Evolutionary conservation across 2,797 vertebrate species (phyloP), one percentile per base, ranked within the genome.

Genomic region (Thaleichthys pacificus): DNA sequence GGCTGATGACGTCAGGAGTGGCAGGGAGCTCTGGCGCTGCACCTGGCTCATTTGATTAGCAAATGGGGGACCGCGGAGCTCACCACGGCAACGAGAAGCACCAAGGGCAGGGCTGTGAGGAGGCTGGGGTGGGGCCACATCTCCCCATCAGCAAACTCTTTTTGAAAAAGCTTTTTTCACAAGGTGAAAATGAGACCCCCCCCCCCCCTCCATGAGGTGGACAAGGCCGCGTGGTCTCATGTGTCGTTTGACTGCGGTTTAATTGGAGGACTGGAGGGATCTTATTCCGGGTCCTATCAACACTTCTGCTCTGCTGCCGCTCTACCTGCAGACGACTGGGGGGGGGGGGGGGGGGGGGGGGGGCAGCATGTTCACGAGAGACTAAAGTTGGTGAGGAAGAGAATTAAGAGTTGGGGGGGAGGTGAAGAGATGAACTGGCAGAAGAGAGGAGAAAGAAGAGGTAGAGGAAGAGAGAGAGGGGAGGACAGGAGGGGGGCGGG

Each of bases 1-100:
- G 72, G 66, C 42, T 60, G 21, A 72, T 85, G 87, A 82, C 75
- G 61, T 69, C 49, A 19, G 68, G 54, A 61, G 67, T 61, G 71
- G 60, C 85, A 84, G 62, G 17, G 65, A 81, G 82, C 76, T 84
- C 76, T 70, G 21, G 74, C 77, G 11, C 82, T 79, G 85, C 85
- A 87, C 90, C 91, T 69, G 75, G 32, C 74, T 91, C 88, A 93
- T 94, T 94, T 94, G 91, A 83, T 84, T 92, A 83, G 78, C 89
- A 93, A 94, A 92, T 91, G 65, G 77, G 85, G 77, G 74, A 42
- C 65, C 17, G 11, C 22, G 49, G 66, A 61, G 70, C n/a, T 47
- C 54, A 14, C 26, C 61, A 74, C 47, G 19, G 54, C 26, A 69
- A 32, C 65, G 19, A 1, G 61, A 75, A 56, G 65, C 66, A 64